phyloP scores from a whole-genome alignment of 2,888 invertebrate genomes.

The Caenorhabditis japonica region DNA sequence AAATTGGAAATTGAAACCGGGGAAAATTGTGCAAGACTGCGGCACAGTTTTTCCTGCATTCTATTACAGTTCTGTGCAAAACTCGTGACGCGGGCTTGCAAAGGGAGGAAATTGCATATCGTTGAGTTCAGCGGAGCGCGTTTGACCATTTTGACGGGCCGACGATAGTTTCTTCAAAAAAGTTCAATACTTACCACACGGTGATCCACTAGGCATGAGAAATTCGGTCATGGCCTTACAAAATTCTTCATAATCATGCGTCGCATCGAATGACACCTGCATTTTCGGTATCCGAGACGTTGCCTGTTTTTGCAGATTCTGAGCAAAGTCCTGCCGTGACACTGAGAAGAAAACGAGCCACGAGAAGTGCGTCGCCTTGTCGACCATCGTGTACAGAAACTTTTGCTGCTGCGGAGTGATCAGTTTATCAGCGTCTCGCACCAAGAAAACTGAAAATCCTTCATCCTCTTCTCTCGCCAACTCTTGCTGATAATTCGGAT shows the following conservation, averaged over 20 bases:
- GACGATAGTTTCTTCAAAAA: too few relatives aligned
- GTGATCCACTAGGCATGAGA: conserved; percentile 17
- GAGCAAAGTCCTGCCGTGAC: conserved; percentile 37
- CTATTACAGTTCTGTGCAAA: too few relatives aligned
- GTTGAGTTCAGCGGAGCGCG: too few relatives aligned
- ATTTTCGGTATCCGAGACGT: conserved; percentile 46
- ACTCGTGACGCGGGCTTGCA: too few relatives aligned
- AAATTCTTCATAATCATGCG: conserved; percentile 26
- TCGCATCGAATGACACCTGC: conserved; percentile 34
- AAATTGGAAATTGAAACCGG: too few relatives aligned
- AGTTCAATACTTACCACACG: too few relatives aligned
- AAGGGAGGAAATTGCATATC: too few relatives aligned
- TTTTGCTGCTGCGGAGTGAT: conserved; percentile 45
- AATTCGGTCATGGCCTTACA: conserved; percentile 23
- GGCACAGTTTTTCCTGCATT: too few relatives aligned
- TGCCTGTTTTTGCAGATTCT: conserved; percentile 45
- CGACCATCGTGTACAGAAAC: conserved; percentile 50
- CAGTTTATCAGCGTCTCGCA: conserved; percentile 47
- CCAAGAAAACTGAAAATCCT: conserved; percentile 28
- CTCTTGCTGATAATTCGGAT: conserved; percentile 33
- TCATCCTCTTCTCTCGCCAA: conserved; percentile 42
- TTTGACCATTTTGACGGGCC: too few relatives aligned
- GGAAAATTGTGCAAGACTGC: too few relatives aligned
- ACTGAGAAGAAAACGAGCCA: conserved; percentile 55
- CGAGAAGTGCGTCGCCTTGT: conserved; percentile 41